A percentile compares a stretch with the other conserved stretches of the same genome.
Conservation (phyloP, 2,797 vertebrate species). For the Myotis daubentonii region DNA sequence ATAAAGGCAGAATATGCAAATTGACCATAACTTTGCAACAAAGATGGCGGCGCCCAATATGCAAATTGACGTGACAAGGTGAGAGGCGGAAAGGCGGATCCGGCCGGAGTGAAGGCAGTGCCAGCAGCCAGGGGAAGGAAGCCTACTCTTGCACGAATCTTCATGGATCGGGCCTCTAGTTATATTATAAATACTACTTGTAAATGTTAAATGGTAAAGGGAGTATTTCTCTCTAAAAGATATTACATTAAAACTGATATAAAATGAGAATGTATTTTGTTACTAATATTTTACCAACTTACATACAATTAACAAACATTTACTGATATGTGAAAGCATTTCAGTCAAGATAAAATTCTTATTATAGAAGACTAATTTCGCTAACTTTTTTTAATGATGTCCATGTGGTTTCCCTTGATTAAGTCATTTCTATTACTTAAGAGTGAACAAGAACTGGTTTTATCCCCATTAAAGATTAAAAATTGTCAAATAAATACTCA, state of each 20-base stretch:
- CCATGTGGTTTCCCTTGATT: neutral
- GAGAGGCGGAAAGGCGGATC: too few relatives aligned
- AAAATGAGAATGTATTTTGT: neutral
- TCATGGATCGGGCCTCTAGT: neutral
- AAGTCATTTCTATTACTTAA: neutral
- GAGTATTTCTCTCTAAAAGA: neutral
- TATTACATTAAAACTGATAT: neutral
- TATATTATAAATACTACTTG: neutral
- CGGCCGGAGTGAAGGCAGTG: too few relatives aligned
- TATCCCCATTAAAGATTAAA: neutral
- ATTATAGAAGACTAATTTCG: neutral
- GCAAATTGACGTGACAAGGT: too few relatives aligned
- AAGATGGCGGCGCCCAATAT: too few relatives aligned
- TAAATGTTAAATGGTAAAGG: neutral
- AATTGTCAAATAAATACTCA: neutral
- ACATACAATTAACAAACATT: neutral
- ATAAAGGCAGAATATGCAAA: too few relatives aligned
- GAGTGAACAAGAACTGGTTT: neutral
- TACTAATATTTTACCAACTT: neutral
- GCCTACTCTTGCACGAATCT: too few relatives aligned
- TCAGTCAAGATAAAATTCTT: neutral
- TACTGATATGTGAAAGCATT: conserved; percentile 23
- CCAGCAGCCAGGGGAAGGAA: too few relatives aligned
- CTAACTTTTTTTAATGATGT: neutral
- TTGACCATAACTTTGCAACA: too few relatives aligned